Evolutionary conservation across 2,888 invertebrate species (phyloP), one percentile per base, ranked within the genome.

Genomic region (Branchipolynoe longqiensis): DNA sequence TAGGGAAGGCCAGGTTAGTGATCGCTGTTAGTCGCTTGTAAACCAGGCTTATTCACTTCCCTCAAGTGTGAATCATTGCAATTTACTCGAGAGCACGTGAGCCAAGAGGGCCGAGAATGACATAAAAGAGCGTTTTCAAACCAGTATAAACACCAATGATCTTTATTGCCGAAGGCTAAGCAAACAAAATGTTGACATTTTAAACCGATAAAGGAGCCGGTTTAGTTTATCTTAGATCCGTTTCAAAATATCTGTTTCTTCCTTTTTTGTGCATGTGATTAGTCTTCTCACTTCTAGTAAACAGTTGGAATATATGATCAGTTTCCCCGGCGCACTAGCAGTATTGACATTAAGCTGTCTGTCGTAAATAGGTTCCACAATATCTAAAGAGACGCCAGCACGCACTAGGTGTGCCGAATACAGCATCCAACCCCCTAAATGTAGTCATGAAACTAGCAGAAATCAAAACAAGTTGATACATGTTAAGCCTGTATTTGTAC

Each of bases 121-220:
- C n/a, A n/a, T n/a, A n/a, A n/a, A n/a, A n/a, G n/a, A n/a, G n/a
- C n/a, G n/a, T n/a, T n/a, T n/a, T n/a, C n/a, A n/a, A n/a, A n/a
- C n/a, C n/a, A n/a, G n/a, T n/a, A n/a, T n/a, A n/a, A n/a, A n/a
- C n/a, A n/a, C n/a, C n/a, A n/a, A n/a, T n/a, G n/a, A n/a, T n/a
- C n/a, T n/a, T n/a, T n/a, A n/a, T n/a, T n/a, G n/a, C n/a, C n/a
- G n/a, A n/a, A n/a, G n/a, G n/a, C n/a, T n/a, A n/a, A n/a, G n/a
- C n/a, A n/a, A n/a, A n/a, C n/a, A n/a, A 38, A 69, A 38, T 69
- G 69, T 69, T 69, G 69, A 69, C 69, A 69, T n/a, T 36, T 36
- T n/a, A 62, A n/a, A 12, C 69, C 69, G 69, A 38, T 38, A 38
- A n/a, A n/a, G n/a, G n/a, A n/a, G n/a, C n/a, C n/a, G n/a, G n/a